Evolutionary conservation across 2,888 invertebrate genomes (phyloP), one percentile per base, ranked within the genome.

Genomic region (Leucoma salicis): DNA sequence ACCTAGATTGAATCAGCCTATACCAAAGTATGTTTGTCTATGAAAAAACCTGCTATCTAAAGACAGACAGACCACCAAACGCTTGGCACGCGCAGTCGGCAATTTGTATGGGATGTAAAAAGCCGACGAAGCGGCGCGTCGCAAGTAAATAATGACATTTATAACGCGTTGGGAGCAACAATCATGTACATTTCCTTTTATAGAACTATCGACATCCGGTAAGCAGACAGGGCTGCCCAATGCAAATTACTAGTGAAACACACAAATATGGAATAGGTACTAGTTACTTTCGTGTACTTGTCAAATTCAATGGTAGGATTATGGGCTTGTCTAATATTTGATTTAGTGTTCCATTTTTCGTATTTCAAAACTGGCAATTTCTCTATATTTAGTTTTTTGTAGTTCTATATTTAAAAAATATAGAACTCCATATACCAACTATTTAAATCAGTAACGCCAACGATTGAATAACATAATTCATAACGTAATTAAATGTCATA

Each of bases 181-280:
- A 80, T 82, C 80, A 76, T 73, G 76, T 71, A 66, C 67, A 57
- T 82, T 82, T 81, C 82, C 80, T 80, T 78, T 74, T 70, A 68
- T 61, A 77, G 77, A 58, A 61, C 70, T 71, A 61, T 71, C 74
- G 78, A 81, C 82, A 85, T 84, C 85, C 85, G 58, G 69, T 72
- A 71, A 75, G 69, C 66, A 48, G 46, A 39, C 46, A 53, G 52
- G 61, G 56, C 31, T 60, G 50, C 35, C 55, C 41, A 49, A 31
- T n/a, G n/a, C 35, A 37, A 48, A 31, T 38, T 49, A 35, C 25
- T 31, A 41, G 46, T 39, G 14, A 55, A 27, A 10, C 8, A 21
- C 21, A 21, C 3, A 3, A 8, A 21, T 8, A 21, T 21, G 21
- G 8, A 5, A 21, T 2, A 21, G 8, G 8, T 21, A 4, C 21